Evolutionary conservation across 2,888 invertebrate species (phyloP), one percentile per base, ranked within the genome.

Genomic region (Drosophila diplacantha): DNA sequence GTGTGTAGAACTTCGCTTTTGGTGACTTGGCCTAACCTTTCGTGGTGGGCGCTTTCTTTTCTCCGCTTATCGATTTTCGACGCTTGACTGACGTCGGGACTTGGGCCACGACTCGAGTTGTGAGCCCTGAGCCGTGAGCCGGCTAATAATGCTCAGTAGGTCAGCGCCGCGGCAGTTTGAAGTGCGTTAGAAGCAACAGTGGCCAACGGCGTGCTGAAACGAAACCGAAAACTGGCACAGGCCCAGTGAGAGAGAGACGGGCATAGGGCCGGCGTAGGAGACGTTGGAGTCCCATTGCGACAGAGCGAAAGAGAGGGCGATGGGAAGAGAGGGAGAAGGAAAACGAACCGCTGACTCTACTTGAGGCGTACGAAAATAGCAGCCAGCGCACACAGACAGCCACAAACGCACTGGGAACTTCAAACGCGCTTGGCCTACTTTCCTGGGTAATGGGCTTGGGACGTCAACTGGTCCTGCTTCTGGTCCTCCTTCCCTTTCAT

Each of bases 351-450:
- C 43, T 34, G 55, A 38, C 50, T 49, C 64, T 74, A 81, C 62
- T 83, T 81, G 75, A 47, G 73, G 67, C 63, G 63, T 59, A 60
- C 71, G 71, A 80, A 83, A 78, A 78, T 83, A 78, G 73, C 75
- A 63, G 59, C 41, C 41, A 56, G 34, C 51, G 35, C 56, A 39
- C 57, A 51, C 37, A 38, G 12, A 20, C 12, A 20, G 14, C 14
- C 16, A 35, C 29, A 49, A 44, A 43, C 50, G 32, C 75, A 78
- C 51, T 71, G 79, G 64, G 64, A 68, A 81, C 81, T 81, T 79
- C 83, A 83, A 83, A 78, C 83, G 78, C 79, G 83, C 81, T 83
- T 79, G 81, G 81, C 83, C 81, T 83, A 83, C 76, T 78, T 78
- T 72, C 54, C 54, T 54, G 64, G 60, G 63, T 73, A 83, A 75